Percentiles rank a stretch among this genome's conserved stretches.
Evolutionary conservation across 92 coral and sea anemone species (phyloP).

Genomic region (Zoanthus sansibaricus): DNA sequence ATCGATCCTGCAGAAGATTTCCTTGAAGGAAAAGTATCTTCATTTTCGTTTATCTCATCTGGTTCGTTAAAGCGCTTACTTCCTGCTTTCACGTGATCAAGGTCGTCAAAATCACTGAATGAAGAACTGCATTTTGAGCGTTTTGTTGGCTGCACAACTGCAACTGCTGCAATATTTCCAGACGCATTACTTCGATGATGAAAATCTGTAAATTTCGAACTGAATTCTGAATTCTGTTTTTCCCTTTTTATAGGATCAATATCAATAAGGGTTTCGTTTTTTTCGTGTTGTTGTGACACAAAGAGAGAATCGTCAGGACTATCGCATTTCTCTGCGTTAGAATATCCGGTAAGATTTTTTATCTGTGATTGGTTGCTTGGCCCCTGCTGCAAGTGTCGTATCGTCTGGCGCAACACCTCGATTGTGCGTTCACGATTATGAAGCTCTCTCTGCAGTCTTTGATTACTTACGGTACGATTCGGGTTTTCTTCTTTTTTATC

Average conservation of each 20-base stretch:
- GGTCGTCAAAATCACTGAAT: conserved; percentile 33
- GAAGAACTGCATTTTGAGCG: conserved; percentile 35
- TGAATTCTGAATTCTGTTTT: not conserved
- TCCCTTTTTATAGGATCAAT: too few species aligned
- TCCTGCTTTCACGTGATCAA: conserved; percentile 45
- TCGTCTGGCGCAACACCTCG: conserved; percentile 36
- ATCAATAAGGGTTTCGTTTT: not conserved
- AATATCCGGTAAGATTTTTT: not conserved
- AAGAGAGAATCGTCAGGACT: not conserved
- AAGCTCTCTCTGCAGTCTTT: conserved; percentile 25
- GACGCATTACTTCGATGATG: conserved; percentile 5
- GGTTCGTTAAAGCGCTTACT: conserved; percentile 36
- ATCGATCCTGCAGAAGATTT: conserved; percentile 22
- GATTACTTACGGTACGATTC: not conserved
- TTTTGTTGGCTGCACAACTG: conserved; percentile 38
- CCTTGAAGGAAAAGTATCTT: not conserved
- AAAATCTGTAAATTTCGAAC: conserved; percentile 7
- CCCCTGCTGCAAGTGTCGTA: conserved; percentile 7
- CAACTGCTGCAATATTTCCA: conserved; percentile 15
- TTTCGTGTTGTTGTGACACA: not conserved
- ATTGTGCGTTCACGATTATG: conserved; percentile 47
- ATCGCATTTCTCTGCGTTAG: not conserved
- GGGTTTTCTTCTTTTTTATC: not conserved
- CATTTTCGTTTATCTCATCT: not conserved
- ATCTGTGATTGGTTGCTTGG: not conserved